A percentile compares a stretch with the other conserved stretches of the same genome.
These are phyloP conservation scores for Platichthys flesus DNA, from an alignment of 2,113 vertebrate genomes.

Conservation along the genomic window DNA sequence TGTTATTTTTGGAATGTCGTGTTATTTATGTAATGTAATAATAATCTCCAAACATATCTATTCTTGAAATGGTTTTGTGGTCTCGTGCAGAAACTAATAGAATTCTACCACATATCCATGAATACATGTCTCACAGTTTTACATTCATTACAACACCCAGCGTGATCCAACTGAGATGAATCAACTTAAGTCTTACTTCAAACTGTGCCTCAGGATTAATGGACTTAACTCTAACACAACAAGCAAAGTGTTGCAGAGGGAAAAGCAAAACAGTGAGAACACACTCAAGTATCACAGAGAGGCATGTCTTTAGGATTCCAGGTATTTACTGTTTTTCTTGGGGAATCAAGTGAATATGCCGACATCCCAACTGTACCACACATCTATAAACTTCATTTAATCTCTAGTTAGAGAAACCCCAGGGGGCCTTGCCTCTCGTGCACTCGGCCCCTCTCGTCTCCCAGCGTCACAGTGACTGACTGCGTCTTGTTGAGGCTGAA, in stretches of 20 bases:
- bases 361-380: too few relatives aligned
- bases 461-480: constrained; percentile 95
- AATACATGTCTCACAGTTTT: background rate
- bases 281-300: too few relatives aligned
- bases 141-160: background rate
- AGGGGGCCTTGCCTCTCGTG: constrained; percentile 89
- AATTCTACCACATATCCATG: background rate
- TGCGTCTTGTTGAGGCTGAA: constrained; percentile 91
- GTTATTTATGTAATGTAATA: too few relatives aligned
- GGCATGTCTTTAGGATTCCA: too few relatives aligned
- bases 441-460: constrained; percentile 95
- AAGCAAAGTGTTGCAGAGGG: background rate
- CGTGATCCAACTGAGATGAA: background rate
- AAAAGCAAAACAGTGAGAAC: background rate
- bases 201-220: background rate
- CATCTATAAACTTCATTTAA: background rate
- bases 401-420: background rate
- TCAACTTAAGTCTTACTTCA: background rate
- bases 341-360: too few relatives aligned
- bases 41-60: background rate
- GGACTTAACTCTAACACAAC: background rate
- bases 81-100: background rate
- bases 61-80: background rate
- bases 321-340: too few relatives aligned
- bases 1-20: too few relatives aligned